A percentile compares a stretch with the other conserved stretches of the same genome.
Evolutionary conservation across 2,797 vertebrate genomes (phyloP).

Genomic region (Hyperoplus lanceolatus): DNA sequence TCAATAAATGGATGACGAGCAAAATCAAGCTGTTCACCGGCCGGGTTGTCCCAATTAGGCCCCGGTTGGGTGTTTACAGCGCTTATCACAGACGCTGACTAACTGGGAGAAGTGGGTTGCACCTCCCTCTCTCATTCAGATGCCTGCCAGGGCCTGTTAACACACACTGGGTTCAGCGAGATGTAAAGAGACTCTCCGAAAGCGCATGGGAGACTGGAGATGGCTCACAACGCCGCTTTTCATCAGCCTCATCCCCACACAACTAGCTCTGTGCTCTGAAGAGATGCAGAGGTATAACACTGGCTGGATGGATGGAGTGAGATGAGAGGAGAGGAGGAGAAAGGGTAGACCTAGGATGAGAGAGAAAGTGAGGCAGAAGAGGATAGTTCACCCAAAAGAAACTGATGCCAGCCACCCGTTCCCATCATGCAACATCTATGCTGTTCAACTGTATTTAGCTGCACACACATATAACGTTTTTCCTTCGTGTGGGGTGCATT

Average conservation of each 20-base stretch:
- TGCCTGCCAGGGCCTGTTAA: constrained; percentile 80
- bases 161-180: constrained; percentile 74
- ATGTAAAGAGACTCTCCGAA: constrained; percentile 71
- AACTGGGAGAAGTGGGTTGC: constrained; percentile 62
- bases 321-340: not conserved
- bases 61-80: constrained; percentile 58
- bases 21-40: constrained; percentile 65
- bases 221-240: constrained; percentile 65
- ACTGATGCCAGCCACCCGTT: constrained; percentile 22
- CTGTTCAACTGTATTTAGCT: constrained; percentile 7
- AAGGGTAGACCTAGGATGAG: not conserved
- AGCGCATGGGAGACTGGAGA: constrained; percentile 38
- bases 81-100: constrained; percentile 59
- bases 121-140: constrained; percentile 77
- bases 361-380: not conserved
- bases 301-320: constrained; percentile 20
- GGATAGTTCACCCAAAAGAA: not conserved
- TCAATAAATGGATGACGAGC: constrained; percentile 57
- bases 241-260: constrained; percentile 62
- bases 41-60: constrained; percentile 64
- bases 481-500: constrained; percentile 4
- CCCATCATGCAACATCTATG: constrained; percentile 6
- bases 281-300: constrained; percentile 31
- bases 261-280: constrained; percentile 38
- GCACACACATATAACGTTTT: constrained; percentile 15